Percentiles rank a stretch among this genome's conserved stretches.
phyloP scores from a whole-genome alignment of 2,113 vertebrate genomes.

The Tiliqua scincoides region DNA sequence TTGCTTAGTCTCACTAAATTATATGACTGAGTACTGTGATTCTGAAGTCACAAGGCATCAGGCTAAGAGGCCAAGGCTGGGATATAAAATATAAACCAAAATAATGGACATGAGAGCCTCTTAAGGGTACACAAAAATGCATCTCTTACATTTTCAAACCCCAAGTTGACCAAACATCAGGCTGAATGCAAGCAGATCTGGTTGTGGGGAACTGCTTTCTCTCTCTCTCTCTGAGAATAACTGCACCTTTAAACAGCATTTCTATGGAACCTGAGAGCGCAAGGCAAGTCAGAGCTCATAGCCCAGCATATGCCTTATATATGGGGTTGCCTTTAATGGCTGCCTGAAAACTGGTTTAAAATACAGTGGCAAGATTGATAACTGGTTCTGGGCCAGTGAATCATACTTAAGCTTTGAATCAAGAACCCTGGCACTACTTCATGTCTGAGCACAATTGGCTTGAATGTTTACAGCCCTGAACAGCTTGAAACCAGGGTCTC shows the following conservation, averaged over 20 bases:
- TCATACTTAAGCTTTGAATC: too few species aligned
- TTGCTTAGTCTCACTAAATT: conserved; percentile 40
- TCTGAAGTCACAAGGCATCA: neutral
- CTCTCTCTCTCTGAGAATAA: neutral
- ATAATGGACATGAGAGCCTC: neutral
- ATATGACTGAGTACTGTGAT: conserved; percentile 9
- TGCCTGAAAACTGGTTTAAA: too few species aligned
- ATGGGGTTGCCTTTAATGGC: too few species aligned
- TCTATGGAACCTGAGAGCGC: neutral
- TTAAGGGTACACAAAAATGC: neutral
- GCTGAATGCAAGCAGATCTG: neutral
- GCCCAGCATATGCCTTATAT: too few species aligned
- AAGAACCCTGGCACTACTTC: too few species aligned
- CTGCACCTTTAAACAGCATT: neutral
- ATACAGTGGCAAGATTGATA: too few species aligned
- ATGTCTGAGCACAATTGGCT: too few species aligned
- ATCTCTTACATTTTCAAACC: neutral
- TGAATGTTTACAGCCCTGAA: too few species aligned
- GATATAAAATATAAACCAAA: neutral
- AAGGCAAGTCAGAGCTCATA: neutral
- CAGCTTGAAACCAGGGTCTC: too few species aligned
- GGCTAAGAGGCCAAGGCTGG: rapidly evolving
- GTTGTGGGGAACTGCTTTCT: neutral
- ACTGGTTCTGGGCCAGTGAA: too few species aligned
- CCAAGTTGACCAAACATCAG: neutral